Conservation (phyloP, 1,140 invertebrate species). For the Mamestra configurata region DNA sequence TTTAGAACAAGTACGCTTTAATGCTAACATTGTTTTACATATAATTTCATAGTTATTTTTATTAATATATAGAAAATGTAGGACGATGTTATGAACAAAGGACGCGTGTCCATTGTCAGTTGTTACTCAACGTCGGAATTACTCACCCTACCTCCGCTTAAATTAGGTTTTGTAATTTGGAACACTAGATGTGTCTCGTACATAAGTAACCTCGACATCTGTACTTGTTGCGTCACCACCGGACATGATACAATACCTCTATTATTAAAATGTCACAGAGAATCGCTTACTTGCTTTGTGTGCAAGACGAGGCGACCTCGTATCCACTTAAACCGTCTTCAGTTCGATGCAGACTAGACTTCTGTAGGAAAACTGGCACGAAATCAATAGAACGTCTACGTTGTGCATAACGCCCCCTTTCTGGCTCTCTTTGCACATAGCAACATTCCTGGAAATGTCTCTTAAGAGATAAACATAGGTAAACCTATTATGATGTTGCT, state of each 20-base stretch:
- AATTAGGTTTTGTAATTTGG: constrained; percentile 47
- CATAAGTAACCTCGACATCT: constrained; percentile 55
- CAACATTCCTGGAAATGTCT: background rate
- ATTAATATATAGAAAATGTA: constrained; percentile 2
- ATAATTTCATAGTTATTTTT: too few relatives aligned
- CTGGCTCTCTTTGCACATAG: background rate
- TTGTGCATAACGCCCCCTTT: constrained; percentile 8
- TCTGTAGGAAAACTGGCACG: constrained; percentile 30
- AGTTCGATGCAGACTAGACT: constrained; percentile 22
- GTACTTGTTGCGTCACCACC: constrained; percentile 56
- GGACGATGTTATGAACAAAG: background rate
- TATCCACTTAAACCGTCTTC: constrained; percentile 54
- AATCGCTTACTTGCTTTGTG: constrained; percentile 54
- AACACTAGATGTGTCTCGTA: constrained; percentile 43
- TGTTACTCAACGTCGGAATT: constrained; percentile 32
- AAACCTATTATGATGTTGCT: background rate
- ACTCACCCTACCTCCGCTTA: constrained; percentile 25
- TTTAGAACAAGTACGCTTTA: constrained; percentile 8
- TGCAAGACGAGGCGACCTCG: constrained; percentile 57
- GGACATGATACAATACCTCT: constrained; percentile 62
- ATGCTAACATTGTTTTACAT: constrained; percentile 1
- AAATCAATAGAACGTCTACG: constrained; percentile 37
- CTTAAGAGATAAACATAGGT: background rate
- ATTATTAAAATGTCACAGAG: constrained; percentile 62
- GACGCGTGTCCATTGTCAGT: constrained; percentile 7